These are phyloP conservation scores for Drosophila maculinotata DNA, from an alignment of 2,888 invertebrate genomes.

Conservation along the genomic window DNA sequence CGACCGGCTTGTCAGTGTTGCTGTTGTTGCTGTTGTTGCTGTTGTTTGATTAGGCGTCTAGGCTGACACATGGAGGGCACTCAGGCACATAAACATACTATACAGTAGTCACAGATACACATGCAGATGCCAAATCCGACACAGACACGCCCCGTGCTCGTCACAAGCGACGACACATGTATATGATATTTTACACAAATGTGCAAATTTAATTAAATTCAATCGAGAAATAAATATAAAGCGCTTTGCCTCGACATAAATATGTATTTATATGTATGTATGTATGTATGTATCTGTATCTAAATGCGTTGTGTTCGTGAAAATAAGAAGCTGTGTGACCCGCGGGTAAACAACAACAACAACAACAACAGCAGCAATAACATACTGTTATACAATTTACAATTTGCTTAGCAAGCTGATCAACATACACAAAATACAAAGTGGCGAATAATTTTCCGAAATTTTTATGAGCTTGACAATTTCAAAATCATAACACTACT, in stretches of 20 bases:
- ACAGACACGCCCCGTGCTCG: constrained; percentile 42
- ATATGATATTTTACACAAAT: constrained; percentile 79
- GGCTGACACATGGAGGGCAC: constrained; percentile 72
- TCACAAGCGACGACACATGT: constrained; percentile 48
- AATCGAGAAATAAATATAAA: constrained; percentile 79
- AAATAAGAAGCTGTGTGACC: constrained; percentile 50
- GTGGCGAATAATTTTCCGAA: constrained; percentile 27
- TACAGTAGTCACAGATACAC: constrained; percentile 22
- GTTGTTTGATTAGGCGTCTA: constrained; percentile 76
- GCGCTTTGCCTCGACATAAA: constrained; percentile 57
- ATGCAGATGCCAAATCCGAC: constrained; percentile 31
- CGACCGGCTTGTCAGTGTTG: constrained; percentile 38
- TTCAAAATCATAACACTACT: constrained; percentile 6
- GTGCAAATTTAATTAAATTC: constrained; percentile 81
- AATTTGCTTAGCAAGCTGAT: constrained; percentile 36
- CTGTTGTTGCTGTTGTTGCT: constrained; percentile 41
- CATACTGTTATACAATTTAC: constrained; percentile 23
- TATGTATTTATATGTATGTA: constrained; percentile 28
- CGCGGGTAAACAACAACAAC: constrained; percentile 28
- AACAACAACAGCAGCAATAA: constrained; percentile 11
- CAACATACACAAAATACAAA: constrained; percentile 15
- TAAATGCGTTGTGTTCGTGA: constrained; percentile 36
- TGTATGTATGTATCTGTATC: constrained; percentile 37
- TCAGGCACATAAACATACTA: constrained; percentile 27
- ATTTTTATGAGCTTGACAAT: constrained; percentile 45